Base-by-base conservation (phyloP, 2,113 vertebrate genomes). In the Halichoeres trimaculatus region DNA sequence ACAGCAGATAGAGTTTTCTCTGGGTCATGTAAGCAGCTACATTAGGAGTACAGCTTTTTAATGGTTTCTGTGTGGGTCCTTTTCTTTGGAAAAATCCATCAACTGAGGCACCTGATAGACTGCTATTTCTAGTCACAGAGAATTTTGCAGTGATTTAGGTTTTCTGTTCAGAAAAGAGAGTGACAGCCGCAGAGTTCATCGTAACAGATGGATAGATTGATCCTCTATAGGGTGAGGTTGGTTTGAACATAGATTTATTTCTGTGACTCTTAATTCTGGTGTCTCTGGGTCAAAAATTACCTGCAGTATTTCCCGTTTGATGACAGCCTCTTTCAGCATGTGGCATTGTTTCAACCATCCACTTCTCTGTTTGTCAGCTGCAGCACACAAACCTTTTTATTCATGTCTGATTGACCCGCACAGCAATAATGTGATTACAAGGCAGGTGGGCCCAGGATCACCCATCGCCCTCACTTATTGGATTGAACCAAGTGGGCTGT, bases 401-500 rank as follows among this genome's bases (percentile, higher is more conserved):
- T 90, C 84, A 77, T 68, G 74, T 92, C 58, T 85, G 85, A 93
- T 89, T 89, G 92, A 92, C 86, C 80, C 74, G 68, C 62, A 11
- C 85, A 83, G 89, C 88, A 76, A 45, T 93, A 94, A 95, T 90
- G 82, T 89, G 88, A 93, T 94, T 92, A 93, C 76, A 68, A 87
- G 88, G 89, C 93, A 94, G 94, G 93, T 95, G 93, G 92, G 84
- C 91, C 78, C 78, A 74, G 87, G 84, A 92, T 94, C 78, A 68
- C 86, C 90, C 91, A 87, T 88, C 71, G 78, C 86, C 92, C 71
- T 66, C 8, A 71, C 88, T 93, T 92, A 94, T 93, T 93, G 89
- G 89, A 94, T 93, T 93, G 88, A 92, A 89, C 87, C 91, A 93
- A 95, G 92, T 92, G 90, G 91, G 88, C 78, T 90, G 91, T 95